Evolutionary conservation across 1,140 invertebrate genomes (phyloP), one percentile per base, ranked within the genome.

Genomic region (Rhagoletis pomonella): DNA sequence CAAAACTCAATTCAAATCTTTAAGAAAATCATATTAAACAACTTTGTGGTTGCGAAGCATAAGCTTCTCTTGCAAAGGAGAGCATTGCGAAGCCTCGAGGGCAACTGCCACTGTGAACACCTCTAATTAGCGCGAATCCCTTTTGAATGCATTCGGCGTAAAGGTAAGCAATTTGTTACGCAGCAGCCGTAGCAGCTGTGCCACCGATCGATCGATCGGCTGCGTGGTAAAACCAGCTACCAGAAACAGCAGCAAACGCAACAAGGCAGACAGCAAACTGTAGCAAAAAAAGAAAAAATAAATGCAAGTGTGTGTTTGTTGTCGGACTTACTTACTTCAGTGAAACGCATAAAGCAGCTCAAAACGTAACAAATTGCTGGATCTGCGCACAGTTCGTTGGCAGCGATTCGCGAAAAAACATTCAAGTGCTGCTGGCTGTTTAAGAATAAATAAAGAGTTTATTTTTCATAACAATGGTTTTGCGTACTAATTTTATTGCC

Each of bases 51-150:
- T 29, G 29, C 29, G 29, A 29, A 29, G n/a, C n/a, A n/a, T n/a
- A n/a, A 29, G 29, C 29, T 29, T 29, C 29, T 29, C 29, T 29
- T 29, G 29, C 65, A 42, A 29, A 42, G 39, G 50, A 6, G 5
- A 85, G 55, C 42, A 55, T 39, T 17, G 77, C 39, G 81, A 50
- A 55, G 50, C 50, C 39, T 81, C 9, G 44, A 29, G 44, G 17
- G 29, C 5, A 50, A 55, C 5, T 55, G 4, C 9, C 47, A 62
- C 39, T 62, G 39, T 59, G 42, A 65, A 47, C 85, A 86, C 58
- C 85, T 86, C 85, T 86, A 86, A 86, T 86, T 86, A 86, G 58
- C 85, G 85, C 85, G 19, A 10, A 62, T 86, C 58, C 62, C 62
- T 65, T 86, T 86, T 86, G 58, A 65, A 65, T 50, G 58, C 39